Conservation (phyloP, 2,797 vertebrate genomes). For the Heliangelus exortis region DNA sequence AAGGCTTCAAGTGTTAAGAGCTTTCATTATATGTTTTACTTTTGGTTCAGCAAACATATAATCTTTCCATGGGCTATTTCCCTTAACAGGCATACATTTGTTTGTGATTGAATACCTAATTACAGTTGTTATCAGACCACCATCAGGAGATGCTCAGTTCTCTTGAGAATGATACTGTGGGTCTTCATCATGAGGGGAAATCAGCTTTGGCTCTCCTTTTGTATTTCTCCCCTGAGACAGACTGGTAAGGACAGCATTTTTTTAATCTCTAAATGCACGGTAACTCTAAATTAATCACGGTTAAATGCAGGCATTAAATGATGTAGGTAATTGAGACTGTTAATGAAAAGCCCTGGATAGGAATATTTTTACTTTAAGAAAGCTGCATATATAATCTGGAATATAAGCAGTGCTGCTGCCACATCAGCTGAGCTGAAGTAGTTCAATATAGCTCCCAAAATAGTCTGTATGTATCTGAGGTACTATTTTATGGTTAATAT, state of each 20-base stretch:
- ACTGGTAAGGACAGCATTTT: conserved; percentile 2
- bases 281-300: conserved; percentile 41
- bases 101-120: conserved; percentile 68
- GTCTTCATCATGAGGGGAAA: neutral
- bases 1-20: neutral
- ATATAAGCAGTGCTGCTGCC: neutral
- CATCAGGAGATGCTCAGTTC: neutral
- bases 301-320: conserved; percentile 32
- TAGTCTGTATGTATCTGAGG: neutral
- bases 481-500: conserved; percentile 10
- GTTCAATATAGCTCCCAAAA: neutral
- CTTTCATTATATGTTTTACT: conserved; percentile 12
- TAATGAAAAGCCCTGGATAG: conserved; percentile 55
- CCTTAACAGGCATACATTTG: conserved; percentile 6
- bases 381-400: conserved; percentile 34
- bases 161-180: neutral
- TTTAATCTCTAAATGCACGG: neutral
- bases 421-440: neutral
- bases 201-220: neutral
- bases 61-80: conserved; percentile 52
- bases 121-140: conserved; percentile 43
- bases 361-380: conserved; percentile 42
- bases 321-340: conserved; percentile 15
- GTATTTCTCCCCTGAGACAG: neutral
- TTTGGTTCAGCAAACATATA: conserved; percentile 35